These are phyloP conservation scores for Pygathrix nemaeus DNA, from an alignment of 2,113 vertebrate genomes.

Conservation along the genomic window DNA sequence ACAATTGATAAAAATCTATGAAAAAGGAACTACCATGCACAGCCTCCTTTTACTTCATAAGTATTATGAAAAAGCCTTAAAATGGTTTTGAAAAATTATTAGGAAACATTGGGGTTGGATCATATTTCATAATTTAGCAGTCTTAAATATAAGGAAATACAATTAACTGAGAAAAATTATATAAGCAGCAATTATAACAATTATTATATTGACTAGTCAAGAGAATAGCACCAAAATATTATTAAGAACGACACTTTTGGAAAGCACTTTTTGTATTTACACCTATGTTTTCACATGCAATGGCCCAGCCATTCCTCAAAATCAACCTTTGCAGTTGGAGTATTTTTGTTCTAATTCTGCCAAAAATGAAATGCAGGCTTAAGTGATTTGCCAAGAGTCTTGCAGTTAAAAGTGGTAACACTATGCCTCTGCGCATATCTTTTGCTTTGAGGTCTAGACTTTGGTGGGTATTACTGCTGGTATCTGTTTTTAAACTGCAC, in stretches of 20 bases:
- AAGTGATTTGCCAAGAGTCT: background rate
- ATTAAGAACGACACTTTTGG: background rate
- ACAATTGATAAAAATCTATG: background rate
- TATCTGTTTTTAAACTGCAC: background rate
- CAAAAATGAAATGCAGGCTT: background rate
- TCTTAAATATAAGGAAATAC: background rate
- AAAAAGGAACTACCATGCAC: no score
- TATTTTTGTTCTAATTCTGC: no score
- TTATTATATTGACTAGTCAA: background rate
- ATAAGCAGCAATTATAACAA: conserved; percentile 26
- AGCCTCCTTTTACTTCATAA: background rate
- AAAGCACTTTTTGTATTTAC: background rate
- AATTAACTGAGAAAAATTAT: background rate
- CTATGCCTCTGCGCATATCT: background rate
- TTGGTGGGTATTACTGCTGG: accelerated
- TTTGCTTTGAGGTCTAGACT: background rate
- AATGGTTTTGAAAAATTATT: background rate
- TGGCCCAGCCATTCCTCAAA: background rate
- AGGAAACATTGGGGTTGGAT: background rate
- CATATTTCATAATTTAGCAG: background rate
- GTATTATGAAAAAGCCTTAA: background rate
- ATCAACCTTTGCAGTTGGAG: background rate
- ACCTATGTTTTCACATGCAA: accelerated
- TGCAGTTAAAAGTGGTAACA: accelerated
- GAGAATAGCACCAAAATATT: background rate